These are phyloP conservation scores for Chymomyza amoena DNA, from an alignment of 2,888 invertebrate genomes.

Conservation along the genomic window DNA sequence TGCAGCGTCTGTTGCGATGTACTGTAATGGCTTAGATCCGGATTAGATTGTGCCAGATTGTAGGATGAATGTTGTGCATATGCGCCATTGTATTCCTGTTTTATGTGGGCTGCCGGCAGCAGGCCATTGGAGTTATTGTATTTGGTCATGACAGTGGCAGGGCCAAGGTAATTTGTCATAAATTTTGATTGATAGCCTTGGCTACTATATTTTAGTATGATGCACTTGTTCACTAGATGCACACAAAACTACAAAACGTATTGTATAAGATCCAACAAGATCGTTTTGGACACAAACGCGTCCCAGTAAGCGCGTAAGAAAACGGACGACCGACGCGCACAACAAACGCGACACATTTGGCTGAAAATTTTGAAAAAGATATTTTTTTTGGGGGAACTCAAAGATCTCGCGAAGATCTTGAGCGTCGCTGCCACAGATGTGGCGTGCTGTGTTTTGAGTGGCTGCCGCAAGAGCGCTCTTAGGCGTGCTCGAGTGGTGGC, in stretches of 20 bases:
- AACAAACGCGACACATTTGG: constrained; percentile 74
- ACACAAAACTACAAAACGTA: background rate
- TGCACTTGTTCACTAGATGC: constrained; percentile 2
- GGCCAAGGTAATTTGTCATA: background rate
- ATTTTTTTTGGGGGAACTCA: constrained; percentile 24
- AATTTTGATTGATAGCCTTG: background rate
- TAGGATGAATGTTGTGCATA: constrained; percentile 29
- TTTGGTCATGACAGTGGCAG: constrained; percentile 55
- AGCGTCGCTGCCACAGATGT: constrained; percentile 29
- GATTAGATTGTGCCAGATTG: background rate
- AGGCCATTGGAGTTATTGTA: constrained; percentile 54
- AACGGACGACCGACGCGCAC: constrained; percentile 55
- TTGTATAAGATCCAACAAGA: background rate
- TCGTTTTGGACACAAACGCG: background rate
- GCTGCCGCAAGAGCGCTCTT: constrained; percentile 48
- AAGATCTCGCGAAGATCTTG: constrained; percentile 29
- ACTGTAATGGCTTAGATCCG: constrained; percentile 28
- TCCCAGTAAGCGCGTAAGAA: background rate
- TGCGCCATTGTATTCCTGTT: constrained; percentile 55
- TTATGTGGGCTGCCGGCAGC: constrained; percentile 39
- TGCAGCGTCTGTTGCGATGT: constrained; percentile 68
- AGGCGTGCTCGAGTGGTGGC: constrained; percentile 56
- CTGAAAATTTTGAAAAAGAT: constrained; percentile 55
- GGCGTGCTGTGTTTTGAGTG: constrained; percentile 65
- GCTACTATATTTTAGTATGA: background rate